phyloP scores from a whole-genome alignment of 1,140 invertebrate genomes.

The Aphelinus certus region DNA sequence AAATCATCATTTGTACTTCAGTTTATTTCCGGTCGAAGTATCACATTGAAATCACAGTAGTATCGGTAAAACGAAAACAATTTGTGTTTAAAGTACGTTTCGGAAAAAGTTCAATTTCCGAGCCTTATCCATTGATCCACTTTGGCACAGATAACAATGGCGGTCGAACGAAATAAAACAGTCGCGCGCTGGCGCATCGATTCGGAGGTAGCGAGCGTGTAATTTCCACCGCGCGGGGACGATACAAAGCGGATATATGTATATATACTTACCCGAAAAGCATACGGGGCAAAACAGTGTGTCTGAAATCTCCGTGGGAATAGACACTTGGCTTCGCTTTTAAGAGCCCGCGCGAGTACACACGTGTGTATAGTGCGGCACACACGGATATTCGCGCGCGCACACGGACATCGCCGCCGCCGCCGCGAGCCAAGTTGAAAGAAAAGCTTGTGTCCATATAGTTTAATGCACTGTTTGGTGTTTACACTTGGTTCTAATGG shows the following conservation, averaged over 20 bases:
- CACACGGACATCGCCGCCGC: no score
- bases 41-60: neutral
- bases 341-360: conserved; percentile 46
- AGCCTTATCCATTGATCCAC: conserved; percentile 24
- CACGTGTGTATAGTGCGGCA: conserved; percentile 22
- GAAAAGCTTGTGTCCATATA: conserved; percentile 44
- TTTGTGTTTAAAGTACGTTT: conserved; percentile 6
- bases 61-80: conserved; percentile 6
- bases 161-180: conserved; percentile 18
- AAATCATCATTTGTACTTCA: no score
- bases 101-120: conserved; percentile 17
- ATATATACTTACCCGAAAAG: conserved; percentile 26
- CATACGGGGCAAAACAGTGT: conserved; percentile 44
- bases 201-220: conserved; percentile 47
- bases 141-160: conserved; percentile 14
- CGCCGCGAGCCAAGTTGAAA: neutral
- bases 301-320: conserved; percentile 63
- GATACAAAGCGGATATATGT: conserved; percentile 16
- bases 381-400: neutral
- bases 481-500: conserved; percentile 65
- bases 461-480: conserved; percentile 64
- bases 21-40: no score
- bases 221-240: conserved; percentile 43
- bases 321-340: conserved; percentile 61
- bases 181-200: conserved; percentile 28